phyloP scores from a whole-genome alignment of 2,797 vertebrate genomes.

The Cryptoprocta ferox region DNA sequence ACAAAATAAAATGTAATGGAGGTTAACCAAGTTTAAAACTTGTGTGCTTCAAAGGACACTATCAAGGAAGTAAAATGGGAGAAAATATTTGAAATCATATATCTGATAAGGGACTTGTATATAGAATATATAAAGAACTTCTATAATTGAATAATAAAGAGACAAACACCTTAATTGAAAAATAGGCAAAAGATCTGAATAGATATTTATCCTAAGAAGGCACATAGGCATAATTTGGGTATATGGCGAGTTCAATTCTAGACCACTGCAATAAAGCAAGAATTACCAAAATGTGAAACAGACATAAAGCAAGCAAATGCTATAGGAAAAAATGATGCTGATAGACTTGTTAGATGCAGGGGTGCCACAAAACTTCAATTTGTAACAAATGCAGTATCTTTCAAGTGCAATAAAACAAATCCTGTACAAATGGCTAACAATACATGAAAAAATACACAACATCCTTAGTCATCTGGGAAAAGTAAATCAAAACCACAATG shows the following conservation, averaged over 20 bases:
- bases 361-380: background rate
- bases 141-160: slow-evolving; percentile 16
- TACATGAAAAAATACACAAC: background rate
- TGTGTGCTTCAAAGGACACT: background rate
- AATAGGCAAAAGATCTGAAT: background rate
- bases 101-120: background rate
- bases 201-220: background rate
- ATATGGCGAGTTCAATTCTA: background rate
- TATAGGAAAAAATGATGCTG: background rate
- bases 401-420: background rate
- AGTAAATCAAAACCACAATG: slow-evolving; percentile 22
- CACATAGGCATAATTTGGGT: background rate
- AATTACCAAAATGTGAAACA: background rate
- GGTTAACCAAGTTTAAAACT: background rate
- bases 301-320: background rate
- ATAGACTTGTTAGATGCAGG: background rate
- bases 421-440: background rate
- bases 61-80: background rate
- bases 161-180: background rate
- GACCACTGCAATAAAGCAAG: background rate
- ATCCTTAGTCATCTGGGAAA: slow-evolving; percentile 20
- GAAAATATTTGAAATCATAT: background rate
- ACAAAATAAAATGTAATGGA: background rate
- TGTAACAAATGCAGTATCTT: background rate
- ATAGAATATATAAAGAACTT: background rate